Percentiles rank a stretch among this genome's conserved stretches.
phyloP scores from a whole-genome alignment of 2,797 vertebrate genomes.

The Lerista edwardsae region DNA sequence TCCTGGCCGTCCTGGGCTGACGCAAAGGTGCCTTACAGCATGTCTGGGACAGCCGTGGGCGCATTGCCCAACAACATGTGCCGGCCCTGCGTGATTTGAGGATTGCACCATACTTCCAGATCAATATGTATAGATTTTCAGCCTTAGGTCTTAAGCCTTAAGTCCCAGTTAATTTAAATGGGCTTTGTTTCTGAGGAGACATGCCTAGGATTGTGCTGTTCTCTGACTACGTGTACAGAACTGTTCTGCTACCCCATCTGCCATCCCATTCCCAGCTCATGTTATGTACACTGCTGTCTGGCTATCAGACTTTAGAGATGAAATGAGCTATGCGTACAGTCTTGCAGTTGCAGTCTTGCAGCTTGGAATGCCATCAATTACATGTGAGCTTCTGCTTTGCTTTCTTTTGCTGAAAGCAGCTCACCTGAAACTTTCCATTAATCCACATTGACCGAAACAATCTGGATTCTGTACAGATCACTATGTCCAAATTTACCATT shows the following conservation, averaged over 20 bases:
- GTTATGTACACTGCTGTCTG: background rate
- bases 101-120: no score
- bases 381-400: conserved; percentile 31
- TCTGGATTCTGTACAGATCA: conserved; percentile 16
- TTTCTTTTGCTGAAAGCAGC: conserved; percentile 16
- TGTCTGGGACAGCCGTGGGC: no score
- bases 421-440: conserved; percentile 8
- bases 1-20: no score
- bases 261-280: background rate
- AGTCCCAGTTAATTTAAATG: no score
- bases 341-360: conserved; percentile 18
- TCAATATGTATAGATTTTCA: no score
- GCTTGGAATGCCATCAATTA: conserved; percentile 27
- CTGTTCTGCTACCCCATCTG: accelerated
- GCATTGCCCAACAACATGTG: no score
- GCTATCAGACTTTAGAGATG: conserved; percentile 45
- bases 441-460: background rate
- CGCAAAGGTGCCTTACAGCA: no score
- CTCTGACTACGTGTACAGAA: conserved; percentile 26
- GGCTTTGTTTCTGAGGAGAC: no score
- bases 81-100: no score
- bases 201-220: background rate
- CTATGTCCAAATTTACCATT: conserved; percentile 5
- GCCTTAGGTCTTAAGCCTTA: no score
- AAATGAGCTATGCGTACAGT: background rate